These are phyloP conservation scores for Ceratotherium simum DNA, from an alignment of 2,113 vertebrate genomes.

Conservation along the genomic window DNA sequence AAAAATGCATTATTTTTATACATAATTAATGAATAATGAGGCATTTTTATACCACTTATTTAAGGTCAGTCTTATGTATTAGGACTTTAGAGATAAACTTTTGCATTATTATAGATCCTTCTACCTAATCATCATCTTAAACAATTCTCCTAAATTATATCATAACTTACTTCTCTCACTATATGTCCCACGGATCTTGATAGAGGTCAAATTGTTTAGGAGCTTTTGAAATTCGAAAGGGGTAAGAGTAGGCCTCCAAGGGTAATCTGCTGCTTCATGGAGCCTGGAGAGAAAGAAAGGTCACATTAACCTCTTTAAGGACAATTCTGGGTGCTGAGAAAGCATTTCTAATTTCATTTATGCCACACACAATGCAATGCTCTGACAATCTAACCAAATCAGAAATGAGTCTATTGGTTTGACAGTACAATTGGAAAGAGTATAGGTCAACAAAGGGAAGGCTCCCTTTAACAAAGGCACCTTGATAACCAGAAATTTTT, in stretches of 20 bases:
- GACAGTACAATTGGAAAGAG: not conserved
- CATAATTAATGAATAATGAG: not conserved
- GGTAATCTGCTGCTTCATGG: conserved; percentile 94
- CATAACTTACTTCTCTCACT: conserved; percentile 93
- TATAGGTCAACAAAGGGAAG: not conserved
- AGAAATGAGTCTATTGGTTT: not conserved
- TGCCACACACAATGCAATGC: not conserved
- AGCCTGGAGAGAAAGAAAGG: conserved; percentile 88
- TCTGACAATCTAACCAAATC: not conserved
- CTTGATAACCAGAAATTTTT: not conserved
- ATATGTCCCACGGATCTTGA: conserved; percentile 98
- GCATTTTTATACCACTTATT: not conserved
- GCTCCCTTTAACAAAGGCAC: not conserved
- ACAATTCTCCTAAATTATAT: not conserved
- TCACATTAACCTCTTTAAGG: not conserved
- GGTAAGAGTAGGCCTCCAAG: conserved; percentile 93
- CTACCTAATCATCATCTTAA: fast-evolving
- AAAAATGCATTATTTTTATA: not conserved
- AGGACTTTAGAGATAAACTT: not conserved
- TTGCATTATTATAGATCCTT: not conserved
- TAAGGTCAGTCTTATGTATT: not conserved
- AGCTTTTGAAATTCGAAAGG: conserved; percentile 97
- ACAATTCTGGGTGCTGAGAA: not conserved
- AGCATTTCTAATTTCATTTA: not conserved
- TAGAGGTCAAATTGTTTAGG: conserved; percentile 94